phyloP scores from a whole-genome alignment of 2,113 vertebrate genomes.

The Cryptomyrus ogoouensis region DNA sequence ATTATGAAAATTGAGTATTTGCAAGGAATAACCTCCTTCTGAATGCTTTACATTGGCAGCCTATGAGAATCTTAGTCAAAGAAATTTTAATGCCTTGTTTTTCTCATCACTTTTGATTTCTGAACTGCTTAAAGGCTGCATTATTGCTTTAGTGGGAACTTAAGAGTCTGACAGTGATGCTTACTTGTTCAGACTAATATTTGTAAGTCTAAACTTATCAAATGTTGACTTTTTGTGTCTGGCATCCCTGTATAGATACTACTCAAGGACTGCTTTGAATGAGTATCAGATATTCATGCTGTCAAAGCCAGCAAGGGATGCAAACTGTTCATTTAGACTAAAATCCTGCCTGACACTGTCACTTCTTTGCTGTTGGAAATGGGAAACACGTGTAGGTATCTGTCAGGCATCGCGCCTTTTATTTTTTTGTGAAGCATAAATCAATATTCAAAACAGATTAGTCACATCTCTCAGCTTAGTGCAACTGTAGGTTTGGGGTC shows the following conservation, averaged over 20 bases:
- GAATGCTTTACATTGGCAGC: neutral
- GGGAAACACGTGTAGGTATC: neutral
- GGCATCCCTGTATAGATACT: neutral
- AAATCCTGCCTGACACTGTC: neutral
- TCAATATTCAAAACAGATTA: neutral
- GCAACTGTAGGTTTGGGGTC: neutral
- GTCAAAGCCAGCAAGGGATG: neutral
- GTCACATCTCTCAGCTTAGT: neutral
- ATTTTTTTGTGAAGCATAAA: neutral
- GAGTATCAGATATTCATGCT: neutral
- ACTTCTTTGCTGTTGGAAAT: neutral
- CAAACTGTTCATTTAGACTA: neutral
- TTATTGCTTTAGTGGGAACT: neutral
- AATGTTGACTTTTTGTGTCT: neutral
- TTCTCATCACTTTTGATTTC: neutral
- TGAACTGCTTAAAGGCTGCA: neutral
- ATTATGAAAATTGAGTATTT: neutral
- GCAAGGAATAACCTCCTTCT: neutral
- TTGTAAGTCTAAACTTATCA: neutral
- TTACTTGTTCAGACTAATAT: neutral
- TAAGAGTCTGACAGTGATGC: neutral
- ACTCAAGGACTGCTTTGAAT: neutral
- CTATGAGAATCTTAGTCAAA: neutral
- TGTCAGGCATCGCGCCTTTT: neutral
- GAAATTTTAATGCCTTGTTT: neutral